These are phyloP conservation scores for Yponomeuta cagnagella DNA, from an alignment of 2,888 invertebrate species.

Conservation along the genomic window DNA sequence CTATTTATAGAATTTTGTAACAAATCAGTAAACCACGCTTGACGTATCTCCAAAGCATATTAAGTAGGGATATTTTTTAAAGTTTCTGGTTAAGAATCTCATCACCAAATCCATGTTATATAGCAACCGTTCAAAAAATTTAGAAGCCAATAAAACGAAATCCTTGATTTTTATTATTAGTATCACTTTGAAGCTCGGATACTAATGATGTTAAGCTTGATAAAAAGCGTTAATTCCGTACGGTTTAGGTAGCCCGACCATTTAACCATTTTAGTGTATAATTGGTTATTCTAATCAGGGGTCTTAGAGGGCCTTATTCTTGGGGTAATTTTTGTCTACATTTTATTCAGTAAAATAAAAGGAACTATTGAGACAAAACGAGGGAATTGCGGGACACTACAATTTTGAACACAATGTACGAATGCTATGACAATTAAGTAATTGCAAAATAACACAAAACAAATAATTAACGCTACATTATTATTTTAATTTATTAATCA, in stretches of 20 bases:
- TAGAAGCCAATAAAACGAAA: slow-evolving; percentile 36
- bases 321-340: slow-evolving; percentile 31
- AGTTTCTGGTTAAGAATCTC: slow-evolving; percentile 16
- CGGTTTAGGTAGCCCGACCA: slow-evolving; percentile 45
- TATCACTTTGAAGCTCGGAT: slow-evolving; percentile 47
- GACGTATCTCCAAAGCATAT: slow-evolving; percentile 8
- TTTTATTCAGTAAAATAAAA: slow-evolving; percentile 11
- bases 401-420: not conserved
- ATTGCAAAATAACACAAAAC: no score
- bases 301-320: not conserved
- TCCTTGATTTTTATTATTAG: slow-evolving; percentile 36
- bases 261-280: not conserved
- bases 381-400: not conserved
- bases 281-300: not conserved
- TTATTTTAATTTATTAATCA: not conserved
- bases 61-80: not conserved
- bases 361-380: no score
- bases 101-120: slow-evolving; percentile 50
- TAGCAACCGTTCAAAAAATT: slow-evolving; percentile 40
- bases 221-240: slow-evolving; percentile 42
- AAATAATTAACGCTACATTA: no score
- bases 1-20: not conserved
- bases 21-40: slow-evolving; percentile 7
- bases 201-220: slow-evolving; percentile 30
- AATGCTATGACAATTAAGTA: no score